phyloP scores from a whole-genome alignment of 2,888 invertebrate genomes.

The Uloborus plumipes region DNA sequence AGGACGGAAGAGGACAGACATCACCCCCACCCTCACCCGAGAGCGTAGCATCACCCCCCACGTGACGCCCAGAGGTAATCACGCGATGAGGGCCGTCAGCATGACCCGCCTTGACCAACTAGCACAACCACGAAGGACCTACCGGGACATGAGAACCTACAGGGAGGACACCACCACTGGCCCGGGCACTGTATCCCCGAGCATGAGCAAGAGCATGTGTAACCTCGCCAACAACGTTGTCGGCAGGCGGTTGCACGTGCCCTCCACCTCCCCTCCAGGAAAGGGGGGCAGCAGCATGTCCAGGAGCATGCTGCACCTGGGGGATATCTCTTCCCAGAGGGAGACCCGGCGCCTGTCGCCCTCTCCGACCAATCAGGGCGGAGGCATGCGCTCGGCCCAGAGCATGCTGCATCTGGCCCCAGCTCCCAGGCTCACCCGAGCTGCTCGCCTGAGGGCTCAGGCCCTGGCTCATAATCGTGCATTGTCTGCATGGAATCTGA shows the following conservation, averaged over 20 bases:
- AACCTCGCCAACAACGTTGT: conserved; percentile 55
- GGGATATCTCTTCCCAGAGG: conserved; percentile 25
- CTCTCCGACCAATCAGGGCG: conserved; percentile 17
- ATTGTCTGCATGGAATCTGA: conserved; percentile 57
- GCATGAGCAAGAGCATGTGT: conserved; percentile 64
- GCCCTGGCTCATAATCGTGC: conserved; percentile 45
- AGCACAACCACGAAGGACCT: conserved; percentile 77
- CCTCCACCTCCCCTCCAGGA: not conserved
- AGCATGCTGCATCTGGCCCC: conserved; percentile 62
- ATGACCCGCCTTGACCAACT: conserved; percentile 93
- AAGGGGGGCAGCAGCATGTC: conserved; percentile 40
- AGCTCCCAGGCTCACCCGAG: conserved; percentile 64
- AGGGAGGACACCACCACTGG: conserved; percentile 17
- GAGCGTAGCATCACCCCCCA: conserved; percentile 71
- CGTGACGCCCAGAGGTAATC: conserved; percentile 48
- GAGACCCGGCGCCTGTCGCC: conserved; percentile 23
- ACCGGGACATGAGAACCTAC: conserved; percentile 55
- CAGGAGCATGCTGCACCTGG: conserved; percentile 66
- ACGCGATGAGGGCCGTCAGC: conserved; percentile 81
- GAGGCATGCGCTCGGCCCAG: conserved; percentile 38
- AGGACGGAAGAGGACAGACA: conserved; percentile 77
- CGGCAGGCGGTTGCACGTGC: not conserved
- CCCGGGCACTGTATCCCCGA: conserved; percentile 48
- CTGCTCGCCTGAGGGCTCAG: conserved; percentile 66
- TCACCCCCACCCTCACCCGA: conserved; percentile 85